Conservation (phyloP, 2,888 invertebrate genomes). For the Tenodera sinensis region DNA sequence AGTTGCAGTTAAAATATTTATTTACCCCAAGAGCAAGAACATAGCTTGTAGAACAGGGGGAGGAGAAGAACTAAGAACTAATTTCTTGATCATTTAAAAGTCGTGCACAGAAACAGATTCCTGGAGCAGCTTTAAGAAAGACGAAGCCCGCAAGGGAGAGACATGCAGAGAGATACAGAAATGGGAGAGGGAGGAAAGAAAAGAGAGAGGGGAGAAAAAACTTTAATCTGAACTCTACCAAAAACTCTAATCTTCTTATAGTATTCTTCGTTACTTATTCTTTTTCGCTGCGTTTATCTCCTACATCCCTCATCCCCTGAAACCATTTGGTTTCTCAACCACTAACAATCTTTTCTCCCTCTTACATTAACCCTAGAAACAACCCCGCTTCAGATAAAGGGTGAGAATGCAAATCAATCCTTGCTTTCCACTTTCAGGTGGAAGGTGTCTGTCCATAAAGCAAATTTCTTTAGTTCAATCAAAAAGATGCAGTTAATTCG, state of each 20-base stretch:
- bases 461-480: background rate
- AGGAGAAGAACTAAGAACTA: constrained; percentile 42
- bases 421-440: background rate
- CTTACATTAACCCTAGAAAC: background rate
- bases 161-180: constrained; percentile 33
- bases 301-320: background rate
- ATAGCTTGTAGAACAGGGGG: background rate
- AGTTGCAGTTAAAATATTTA: background rate
- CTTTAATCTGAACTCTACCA: constrained; percentile 27
- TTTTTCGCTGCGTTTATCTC: constrained; percentile 17
- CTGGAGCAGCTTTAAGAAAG: constrained; percentile 22
- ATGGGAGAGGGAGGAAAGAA: background rate
- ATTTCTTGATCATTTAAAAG: constrained; percentile 52
- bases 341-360: background rate
- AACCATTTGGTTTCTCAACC: background rate
- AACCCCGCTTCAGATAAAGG: constrained; percentile 10
- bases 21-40: background rate
- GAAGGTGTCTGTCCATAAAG: background rate
- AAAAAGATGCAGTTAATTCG: too few species aligned
- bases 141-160: constrained; percentile 11
- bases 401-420: constrained; percentile 7
- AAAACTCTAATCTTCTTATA: constrained; percentile 18
- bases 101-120: constrained; percentile 30
- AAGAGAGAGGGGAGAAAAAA: constrained; percentile 24
- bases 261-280: constrained; percentile 18